Conservation (phyloP, 2,113 vertebrate genomes). For the Gambusia affinis region DNA sequence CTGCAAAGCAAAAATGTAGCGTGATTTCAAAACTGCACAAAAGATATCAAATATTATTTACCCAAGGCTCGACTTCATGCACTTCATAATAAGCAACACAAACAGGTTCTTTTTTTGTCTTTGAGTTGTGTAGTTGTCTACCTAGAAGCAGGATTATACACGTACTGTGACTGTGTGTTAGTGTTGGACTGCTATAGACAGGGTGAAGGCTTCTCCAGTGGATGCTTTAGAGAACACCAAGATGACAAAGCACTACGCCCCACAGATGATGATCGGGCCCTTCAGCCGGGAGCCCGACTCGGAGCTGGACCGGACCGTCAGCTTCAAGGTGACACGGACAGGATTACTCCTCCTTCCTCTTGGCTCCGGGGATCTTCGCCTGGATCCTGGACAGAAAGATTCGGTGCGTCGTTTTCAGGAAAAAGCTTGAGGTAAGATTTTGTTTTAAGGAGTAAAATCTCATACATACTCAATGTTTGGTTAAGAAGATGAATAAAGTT, state of each 20-base stretch:
- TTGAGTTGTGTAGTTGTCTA: slow-evolving; percentile 89
- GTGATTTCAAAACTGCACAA: slow-evolving; percentile 79
- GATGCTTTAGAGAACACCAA: slow-evolving; percentile 84
- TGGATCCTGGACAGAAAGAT: slow-evolving; percentile 85
- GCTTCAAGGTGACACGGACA: slow-evolving; percentile 37
- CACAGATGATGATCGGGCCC: slow-evolving; percentile 77
- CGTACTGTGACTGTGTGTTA: slow-evolving; percentile 66
- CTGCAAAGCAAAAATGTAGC: slow-evolving; percentile 84
- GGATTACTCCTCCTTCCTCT: slow-evolving; percentile 93
- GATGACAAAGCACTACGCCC: slow-evolving; percentile 84
- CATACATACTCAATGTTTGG: not conserved
- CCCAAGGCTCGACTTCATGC: slow-evolving; percentile 95
- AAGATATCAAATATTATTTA: slow-evolving; percentile 86
- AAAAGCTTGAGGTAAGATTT: not conserved
- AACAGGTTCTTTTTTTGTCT: slow-evolving; percentile 82
- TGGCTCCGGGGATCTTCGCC: slow-evolving; percentile 97
- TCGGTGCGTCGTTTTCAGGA: slow-evolving; percentile 8
- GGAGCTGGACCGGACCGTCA: slow-evolving; percentile 57
- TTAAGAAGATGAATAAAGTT: no score
- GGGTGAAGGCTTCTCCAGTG: slow-evolving; percentile 74
- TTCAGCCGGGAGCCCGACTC: slow-evolving; percentile 74
- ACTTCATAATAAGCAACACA: slow-evolving; percentile 93
- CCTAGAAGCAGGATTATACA: slow-evolving; percentile 66
- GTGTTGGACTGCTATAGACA: slow-evolving; percentile 75
- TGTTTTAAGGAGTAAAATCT: not conserved